These are phyloP conservation scores for Amblyjoppa fuscipennis DNA, from an alignment of 2,888 invertebrate genomes.

Conservation along the genomic window DNA sequence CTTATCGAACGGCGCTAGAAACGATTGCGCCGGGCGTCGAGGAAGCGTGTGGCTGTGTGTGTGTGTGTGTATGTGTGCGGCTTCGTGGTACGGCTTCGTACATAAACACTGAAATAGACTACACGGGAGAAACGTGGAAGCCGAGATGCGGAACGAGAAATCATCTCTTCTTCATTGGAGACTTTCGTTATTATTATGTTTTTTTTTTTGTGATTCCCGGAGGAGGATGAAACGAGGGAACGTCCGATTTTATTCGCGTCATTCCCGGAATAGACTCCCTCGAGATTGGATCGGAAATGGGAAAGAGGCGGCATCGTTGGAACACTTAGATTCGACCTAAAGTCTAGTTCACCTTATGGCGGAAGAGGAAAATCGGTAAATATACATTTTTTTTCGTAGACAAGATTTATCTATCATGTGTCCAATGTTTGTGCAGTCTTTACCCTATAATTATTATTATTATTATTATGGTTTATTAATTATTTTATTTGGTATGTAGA, in stretches of 20 bases:
- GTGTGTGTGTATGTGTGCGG: no score
- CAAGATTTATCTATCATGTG: no score
- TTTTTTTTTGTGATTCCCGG: neutral
- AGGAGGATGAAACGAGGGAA: neutral
- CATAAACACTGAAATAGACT: neutral
- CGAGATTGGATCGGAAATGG: neutral
- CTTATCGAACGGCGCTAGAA: slow-evolving; percentile 47
- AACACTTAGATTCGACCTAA: neutral
- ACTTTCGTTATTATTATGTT: neutral
- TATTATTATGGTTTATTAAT: no score
- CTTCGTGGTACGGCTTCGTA: neutral
- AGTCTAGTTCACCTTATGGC: neutral
- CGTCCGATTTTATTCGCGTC: neutral
- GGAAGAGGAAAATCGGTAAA: no score
- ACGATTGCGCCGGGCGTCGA: slow-evolving; percentile 37
- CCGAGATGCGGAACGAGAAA: neutral
- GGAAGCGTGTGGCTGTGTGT: neutral
- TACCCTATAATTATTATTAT: no score
- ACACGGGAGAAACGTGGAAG: neutral
- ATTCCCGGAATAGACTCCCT: neutral
- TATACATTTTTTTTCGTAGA: no score
- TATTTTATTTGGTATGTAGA: no score
- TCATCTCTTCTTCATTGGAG: neutral
- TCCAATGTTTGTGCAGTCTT: no score
- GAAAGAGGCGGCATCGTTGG: neutral